Conservation (phyloP, 2,113 vertebrate genomes). For the Arenaria interpres region DNA sequence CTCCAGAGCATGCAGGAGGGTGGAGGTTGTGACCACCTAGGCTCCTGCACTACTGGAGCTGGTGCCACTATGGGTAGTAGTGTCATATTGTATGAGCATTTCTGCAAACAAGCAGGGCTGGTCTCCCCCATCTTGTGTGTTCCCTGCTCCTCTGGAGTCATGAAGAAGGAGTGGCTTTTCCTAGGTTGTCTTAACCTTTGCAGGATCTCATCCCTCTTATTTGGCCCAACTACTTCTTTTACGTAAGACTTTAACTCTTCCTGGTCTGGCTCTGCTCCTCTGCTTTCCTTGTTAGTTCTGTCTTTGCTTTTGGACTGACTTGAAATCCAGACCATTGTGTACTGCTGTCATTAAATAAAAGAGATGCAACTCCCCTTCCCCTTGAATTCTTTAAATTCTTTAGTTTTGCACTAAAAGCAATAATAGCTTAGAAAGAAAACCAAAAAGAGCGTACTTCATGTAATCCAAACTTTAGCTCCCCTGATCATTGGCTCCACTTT, state of each 20-base stretch:
- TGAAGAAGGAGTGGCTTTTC: background rate
- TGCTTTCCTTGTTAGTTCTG: background rate
- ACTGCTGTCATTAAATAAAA: background rate
- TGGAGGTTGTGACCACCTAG: background rate
- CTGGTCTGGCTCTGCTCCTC: background rate
- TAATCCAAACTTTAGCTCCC: background rate
- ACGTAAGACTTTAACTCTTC: background rate
- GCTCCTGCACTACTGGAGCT: background rate
- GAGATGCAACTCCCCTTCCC: background rate
- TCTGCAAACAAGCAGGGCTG: background rate
- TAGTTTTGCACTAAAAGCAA: background rate
- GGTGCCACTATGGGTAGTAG: background rate
- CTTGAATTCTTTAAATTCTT: constrained; percentile 4
- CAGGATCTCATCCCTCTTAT: background rate
- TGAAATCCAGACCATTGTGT: background rate
- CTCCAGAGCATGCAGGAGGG: background rate
- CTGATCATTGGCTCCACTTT: background rate
- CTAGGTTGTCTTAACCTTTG: background rate
- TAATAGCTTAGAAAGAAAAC: background rate
- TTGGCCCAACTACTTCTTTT: background rate
- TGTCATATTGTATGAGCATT: background rate
- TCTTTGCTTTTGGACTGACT: background rate
- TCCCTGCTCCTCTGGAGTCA: background rate
- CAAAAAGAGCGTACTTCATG: background rate
- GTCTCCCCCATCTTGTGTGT: background rate